Base-by-base conservation (phyloP, 2,113 vertebrate species). In the Numenius arquata region DNA sequence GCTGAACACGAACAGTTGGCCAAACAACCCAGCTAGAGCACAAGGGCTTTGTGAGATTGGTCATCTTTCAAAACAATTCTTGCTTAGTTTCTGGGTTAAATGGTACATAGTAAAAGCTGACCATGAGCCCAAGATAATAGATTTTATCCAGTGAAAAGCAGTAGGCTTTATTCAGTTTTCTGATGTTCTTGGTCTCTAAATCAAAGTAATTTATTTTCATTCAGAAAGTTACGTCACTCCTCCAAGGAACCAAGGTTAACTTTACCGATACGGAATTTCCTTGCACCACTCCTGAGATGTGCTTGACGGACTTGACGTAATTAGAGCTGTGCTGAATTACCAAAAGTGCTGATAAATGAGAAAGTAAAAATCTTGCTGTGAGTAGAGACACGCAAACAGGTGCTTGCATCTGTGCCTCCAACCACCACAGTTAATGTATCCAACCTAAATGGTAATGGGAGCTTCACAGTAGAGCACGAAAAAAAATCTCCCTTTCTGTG, bases 371-470 rank as follows among this genome's bases (percentile, higher is more conserved):
- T 19, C 52, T 43, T 72, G 38, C 48, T 81, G 43, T 38, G 23
- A 61, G n/a, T 4, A 86, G 68, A 25, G 50, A 45, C 3, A 10
- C 8, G 21, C 56, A 48, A 87, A 17, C 11, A 62, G 2, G 8
- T 43, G 29, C 11, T 63, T 58, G 5, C 59, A 32, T 25, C 27
- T 43, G 45, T 66, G 59, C 41, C 34, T 53, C 21, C n/a, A 15
- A 66, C 47, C 30, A 56, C 45, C 19, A 7, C 36, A 30, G 52
- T 2, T 40, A 11, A 19, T 0, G 0, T 5, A 1, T 21, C 47
- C 29, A 43, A 6, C 43, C 48, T 3, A 11, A 52, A 11, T 9
- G 48, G 36, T 12, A 74, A 56, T 15, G 22, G 8, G 16, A 16
- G 12, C 20, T 75, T 66, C 8, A 21, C 22, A 40, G 7, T 45